phyloP scores from a whole-genome alignment of 2,888 invertebrate genomes.

The Pasiphila rectangulata region DNA sequence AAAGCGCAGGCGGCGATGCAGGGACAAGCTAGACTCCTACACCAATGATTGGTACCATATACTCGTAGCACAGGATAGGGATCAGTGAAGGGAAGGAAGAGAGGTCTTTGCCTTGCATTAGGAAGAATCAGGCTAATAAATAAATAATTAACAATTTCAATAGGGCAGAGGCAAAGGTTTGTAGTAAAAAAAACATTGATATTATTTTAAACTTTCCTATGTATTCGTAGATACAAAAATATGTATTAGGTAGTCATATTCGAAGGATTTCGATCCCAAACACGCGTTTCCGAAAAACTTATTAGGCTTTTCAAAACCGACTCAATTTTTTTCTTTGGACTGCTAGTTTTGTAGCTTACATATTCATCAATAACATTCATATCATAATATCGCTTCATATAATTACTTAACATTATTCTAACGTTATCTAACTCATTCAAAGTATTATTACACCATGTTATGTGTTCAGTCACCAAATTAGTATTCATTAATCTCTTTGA shows the following conservation, averaged over 20 bases:
- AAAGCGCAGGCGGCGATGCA: too few relatives aligned
- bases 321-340: conserved; percentile 10
- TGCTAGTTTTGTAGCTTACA: conserved; percentile 17
- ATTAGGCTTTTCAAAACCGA: not conserved
- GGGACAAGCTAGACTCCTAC: too few relatives aligned
- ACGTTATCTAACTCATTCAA: conserved; percentile 7
- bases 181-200: too few relatives aligned
- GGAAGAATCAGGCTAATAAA: too few relatives aligned
- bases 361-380: conserved; percentile 21
- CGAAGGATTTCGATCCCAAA: conserved; percentile 23
- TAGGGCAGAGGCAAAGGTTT: too few relatives aligned
- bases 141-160: too few relatives aligned
- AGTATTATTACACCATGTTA: conserved; percentile 15
- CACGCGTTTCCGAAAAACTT: not conserved
- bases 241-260: not conserved
- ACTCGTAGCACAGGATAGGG: too few relatives aligned
- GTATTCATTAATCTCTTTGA: conserved; percentile 37
- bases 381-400: conserved; percentile 20
- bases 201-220: too few relatives aligned
- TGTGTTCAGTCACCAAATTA: conserved; percentile 18
- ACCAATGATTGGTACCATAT: too few relatives aligned
- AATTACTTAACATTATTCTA: conserved; percentile 4
- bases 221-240: too few relatives aligned
- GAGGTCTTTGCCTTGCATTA: too few relatives aligned
- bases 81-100: too few relatives aligned